A percentile compares a stretch with the other conserved stretches of the same genome.
Conservation (phyloP, 2,113 vertebrate species). For the Oryzias celebensis region DNA sequence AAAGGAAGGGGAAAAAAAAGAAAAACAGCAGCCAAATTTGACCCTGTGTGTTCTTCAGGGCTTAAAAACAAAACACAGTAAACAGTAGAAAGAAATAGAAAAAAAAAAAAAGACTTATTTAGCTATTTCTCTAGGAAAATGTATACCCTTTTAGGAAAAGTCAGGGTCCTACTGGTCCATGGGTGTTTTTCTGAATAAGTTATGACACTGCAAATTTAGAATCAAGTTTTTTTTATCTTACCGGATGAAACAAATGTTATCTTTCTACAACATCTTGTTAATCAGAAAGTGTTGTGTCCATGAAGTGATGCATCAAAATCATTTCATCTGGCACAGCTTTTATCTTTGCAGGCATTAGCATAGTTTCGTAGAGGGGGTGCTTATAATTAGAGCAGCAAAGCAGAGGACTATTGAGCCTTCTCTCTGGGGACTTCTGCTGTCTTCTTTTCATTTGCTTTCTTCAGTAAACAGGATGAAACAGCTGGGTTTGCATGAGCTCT, state of each 20-base stretch:
- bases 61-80: too few species aligned
- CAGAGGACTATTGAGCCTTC: constrained; percentile 46
- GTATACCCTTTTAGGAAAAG: too few species aligned
- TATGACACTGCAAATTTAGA: too few species aligned
- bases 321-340: constrained; percentile 48
- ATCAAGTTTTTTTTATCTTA: too few species aligned
- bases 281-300: constrained; percentile 46
- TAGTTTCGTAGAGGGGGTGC: constrained; percentile 43
- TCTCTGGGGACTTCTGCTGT: constrained; percentile 54
- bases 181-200: too few species aligned
- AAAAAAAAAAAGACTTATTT: too few species aligned
- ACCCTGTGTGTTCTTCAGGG: too few species aligned
- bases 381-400: constrained; percentile 37
- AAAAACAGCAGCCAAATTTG: too few species aligned
- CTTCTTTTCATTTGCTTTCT: constrained; percentile 58
- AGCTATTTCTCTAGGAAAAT: too few species aligned
- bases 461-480: constrained; percentile 72
- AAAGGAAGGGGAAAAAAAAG: too few species aligned
- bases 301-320: constrained; percentile 47
- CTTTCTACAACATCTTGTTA: constrained; percentile 39
- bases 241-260: neutral
- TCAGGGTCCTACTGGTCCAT: too few species aligned
- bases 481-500: constrained; percentile 61
- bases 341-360: constrained; percentile 54
- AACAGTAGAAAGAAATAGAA: too few species aligned